Base-by-base conservation (phyloP, 2,888 invertebrate genomes). In the Epinotia brunnichana region DNA sequence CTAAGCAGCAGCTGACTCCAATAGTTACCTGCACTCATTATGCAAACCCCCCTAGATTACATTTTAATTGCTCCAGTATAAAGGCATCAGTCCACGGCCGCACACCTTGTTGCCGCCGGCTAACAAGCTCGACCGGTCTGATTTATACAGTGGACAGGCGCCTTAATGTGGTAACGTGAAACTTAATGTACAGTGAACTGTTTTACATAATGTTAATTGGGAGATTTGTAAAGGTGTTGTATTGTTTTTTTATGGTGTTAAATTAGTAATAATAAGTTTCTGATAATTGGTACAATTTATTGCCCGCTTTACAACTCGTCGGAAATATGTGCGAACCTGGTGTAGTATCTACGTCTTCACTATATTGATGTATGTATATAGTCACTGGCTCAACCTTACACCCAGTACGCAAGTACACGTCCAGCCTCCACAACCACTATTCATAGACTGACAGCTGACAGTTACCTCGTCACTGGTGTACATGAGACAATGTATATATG, bases 141-240 rank as follows among this genome's bases (percentile, higher is more conserved):
- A 72, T 72, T 71, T 68, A 72, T 67, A 48, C 67, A 29, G 71
- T 71, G 71, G 67, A 68, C 67, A 13, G 67, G 44, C 44, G 61
- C 61, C 35, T 67, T 72, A 72, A 68, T 62, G 66, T 71, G 66
- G 54, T 66, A 64, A 64, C 13, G 35, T n/a, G 24, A 4, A n/a
- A 17, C 41, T 24, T 61, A 54, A 69, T 53, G 29, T 29, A 15
- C 13, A 13, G 24, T 56, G 56, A 56, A 17, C 48, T 29, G 62
- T 10, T 41, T 56, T 41, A 19, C 54, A 66, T 66, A 41, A 64
- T 15, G 54, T 19, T 41, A 64, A 64, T 64, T 64, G 64, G 64
- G 17, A 19, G 53, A 54, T 64, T 64, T 54, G 64, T 64, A 39
- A 48, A 39, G 54, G 63, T 53, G 63, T 64, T 29, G 35, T 48